Conservation (phyloP, 2,113 vertebrate species). For the Elephas maximus region DNA sequence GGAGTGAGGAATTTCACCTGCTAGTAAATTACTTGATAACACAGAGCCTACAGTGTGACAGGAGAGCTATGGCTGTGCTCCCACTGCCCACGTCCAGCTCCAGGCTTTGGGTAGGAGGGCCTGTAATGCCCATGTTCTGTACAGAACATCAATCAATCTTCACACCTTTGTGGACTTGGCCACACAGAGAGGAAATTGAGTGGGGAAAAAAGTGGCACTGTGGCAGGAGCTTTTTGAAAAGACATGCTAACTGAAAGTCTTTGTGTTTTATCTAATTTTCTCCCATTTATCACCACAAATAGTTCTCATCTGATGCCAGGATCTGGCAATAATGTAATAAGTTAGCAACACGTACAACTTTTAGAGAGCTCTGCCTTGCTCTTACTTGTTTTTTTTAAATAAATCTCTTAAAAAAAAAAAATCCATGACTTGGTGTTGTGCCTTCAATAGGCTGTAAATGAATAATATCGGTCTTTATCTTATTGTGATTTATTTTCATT, state of each 20-base stretch:
- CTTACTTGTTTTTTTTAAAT: neutral
- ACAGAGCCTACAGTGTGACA: slow-evolving; percentile 74
- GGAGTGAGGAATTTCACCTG: slow-evolving; percentile 80
- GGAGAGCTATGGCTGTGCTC: slow-evolving; percentile 55
- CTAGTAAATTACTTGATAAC: slow-evolving; percentile 75
- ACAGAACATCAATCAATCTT: neutral
- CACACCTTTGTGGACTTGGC: neutral
- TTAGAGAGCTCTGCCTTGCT: neutral
- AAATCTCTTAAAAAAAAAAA: slow-evolving; percentile 23
- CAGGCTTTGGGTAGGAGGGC: neutral
- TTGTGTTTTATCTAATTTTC: neutral
- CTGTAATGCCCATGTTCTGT: fast-evolving
- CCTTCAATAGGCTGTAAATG: neutral
- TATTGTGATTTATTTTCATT: neutral
- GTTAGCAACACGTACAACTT: neutral
- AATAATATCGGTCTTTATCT: neutral
- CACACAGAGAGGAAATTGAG: neutral
- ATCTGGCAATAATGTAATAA: neutral
- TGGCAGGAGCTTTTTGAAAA: neutral
- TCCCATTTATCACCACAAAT: neutral
- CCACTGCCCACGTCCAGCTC: neutral
- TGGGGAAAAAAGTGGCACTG: too few relatives aligned
- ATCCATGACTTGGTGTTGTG: too few relatives aligned
- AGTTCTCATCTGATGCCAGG: neutral
- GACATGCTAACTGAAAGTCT: neutral